A percentile compares a stretch with the other conserved stretches of the same genome.
Conservation (phyloP, 53 echinoderm and acorn worm species). For the Arbacia lixula region DNA sequence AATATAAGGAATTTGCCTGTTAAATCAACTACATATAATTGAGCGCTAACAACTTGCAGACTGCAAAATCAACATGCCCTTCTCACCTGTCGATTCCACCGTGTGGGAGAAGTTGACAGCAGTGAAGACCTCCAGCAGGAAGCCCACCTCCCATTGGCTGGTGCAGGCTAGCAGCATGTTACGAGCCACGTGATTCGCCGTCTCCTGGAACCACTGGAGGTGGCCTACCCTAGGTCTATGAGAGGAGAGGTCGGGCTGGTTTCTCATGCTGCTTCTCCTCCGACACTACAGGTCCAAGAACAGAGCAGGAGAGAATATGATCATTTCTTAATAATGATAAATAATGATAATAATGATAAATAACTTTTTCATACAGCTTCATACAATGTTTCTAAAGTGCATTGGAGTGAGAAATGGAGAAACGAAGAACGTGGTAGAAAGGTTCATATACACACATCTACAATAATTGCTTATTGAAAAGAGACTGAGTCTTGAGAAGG, state of each 20-base stretch:
- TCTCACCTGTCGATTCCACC: constrained; percentile 70
- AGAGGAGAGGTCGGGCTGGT: constrained; percentile 28
- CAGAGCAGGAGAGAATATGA: background rate
- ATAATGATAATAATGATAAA: no score
- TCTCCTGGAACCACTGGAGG: constrained; percentile 77
- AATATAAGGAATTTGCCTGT: no score
- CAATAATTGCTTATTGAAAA: no score
- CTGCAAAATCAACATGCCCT: constrained; percentile 65
- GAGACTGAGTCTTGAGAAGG: no score
- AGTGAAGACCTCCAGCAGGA: constrained; percentile 77
- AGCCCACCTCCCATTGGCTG: constrained; percentile 74
- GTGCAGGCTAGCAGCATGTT: constrained; percentile 68
- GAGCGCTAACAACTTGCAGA: constrained; percentile 75
- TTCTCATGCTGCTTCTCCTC: constrained; percentile 43
- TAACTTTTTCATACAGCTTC: no score
- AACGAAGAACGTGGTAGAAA: background rate
- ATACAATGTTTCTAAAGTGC: no score
- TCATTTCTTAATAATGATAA: background rate
- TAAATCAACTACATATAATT: no score
- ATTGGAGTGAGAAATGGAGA: background rate
- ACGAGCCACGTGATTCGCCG: constrained; percentile 71
- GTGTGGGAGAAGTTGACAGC: constrained; percentile 75
- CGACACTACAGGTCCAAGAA: constrained; percentile 74
- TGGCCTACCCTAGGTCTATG: constrained; percentile 70
- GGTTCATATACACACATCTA: background rate